Conservation (phyloP, 2,797 vertebrate genomes). For the Pogoniulus pusillus region DNA sequence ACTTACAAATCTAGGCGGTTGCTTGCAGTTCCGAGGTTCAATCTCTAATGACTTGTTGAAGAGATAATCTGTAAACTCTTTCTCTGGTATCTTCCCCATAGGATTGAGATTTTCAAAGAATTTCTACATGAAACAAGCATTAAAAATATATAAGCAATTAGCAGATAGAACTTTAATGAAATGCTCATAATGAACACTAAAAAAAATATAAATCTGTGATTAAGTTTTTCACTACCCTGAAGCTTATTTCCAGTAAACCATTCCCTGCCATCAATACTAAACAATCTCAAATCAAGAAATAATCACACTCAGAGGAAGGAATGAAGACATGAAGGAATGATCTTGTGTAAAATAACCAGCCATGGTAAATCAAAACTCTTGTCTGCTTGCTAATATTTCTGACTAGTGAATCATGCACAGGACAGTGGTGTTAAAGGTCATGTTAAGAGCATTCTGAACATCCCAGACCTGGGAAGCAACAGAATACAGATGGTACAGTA, state of each 20-base stretch:
- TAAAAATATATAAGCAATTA: neutral
- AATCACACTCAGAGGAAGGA: too few relatives aligned
- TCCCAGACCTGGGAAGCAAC: neutral
- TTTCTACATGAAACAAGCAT: conserved; percentile 77
- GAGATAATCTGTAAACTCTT: conserved; percentile 94
- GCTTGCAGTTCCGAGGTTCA: conserved; percentile 93
- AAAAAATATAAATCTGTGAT: too few relatives aligned
- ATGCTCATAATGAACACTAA: neutral
- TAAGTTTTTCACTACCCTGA: neutral
- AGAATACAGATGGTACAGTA: rapidly evolving
- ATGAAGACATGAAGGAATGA: neutral
- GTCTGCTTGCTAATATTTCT: neutral
- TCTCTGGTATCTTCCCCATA: conserved; percentile 89
- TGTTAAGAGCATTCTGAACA: too few relatives aligned
- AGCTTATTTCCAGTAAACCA: neutral
- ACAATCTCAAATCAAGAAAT: neutral
- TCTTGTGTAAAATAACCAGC: neutral
- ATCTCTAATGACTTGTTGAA: conserved; percentile 96
- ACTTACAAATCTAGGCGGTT: conserved; percentile 94
- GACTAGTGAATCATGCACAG: too few relatives aligned
- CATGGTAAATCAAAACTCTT: neutral
- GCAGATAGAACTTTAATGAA: neutral
- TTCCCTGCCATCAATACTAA: neutral
- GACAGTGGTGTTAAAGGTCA: too few relatives aligned
- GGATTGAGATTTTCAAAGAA: conserved; percentile 99